Evolutionary conservation across 2,113 vertebrate species (phyloP).

Genomic region (Takifugu flavidus): DNA sequence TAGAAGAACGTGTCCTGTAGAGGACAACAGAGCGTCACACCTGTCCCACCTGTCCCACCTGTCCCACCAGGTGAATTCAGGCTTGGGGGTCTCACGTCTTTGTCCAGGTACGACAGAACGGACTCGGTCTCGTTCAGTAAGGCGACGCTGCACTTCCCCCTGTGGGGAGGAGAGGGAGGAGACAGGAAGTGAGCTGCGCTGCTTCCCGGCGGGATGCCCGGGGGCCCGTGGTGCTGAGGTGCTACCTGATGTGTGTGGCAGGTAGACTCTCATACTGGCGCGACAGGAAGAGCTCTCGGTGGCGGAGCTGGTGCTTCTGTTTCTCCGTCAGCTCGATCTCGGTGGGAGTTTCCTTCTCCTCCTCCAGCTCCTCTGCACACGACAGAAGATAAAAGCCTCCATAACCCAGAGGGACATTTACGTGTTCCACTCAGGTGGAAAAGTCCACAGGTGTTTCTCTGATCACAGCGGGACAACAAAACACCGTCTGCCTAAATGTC

Average conservation of each 20-base stretch:
- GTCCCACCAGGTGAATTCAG: no score
- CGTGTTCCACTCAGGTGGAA: no score
- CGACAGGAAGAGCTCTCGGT: slow-evolving; percentile 94
- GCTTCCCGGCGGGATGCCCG: background rate
- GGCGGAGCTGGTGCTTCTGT: slow-evolving; percentile 96
- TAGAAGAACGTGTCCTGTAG: slow-evolving; percentile 95
- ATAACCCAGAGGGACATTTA: background rate
- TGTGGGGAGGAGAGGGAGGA: slow-evolving; percentile 49
- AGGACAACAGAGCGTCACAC: background rate
- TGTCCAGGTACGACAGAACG: slow-evolving; percentile 92
- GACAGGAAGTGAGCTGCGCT: slow-evolving; percentile 34
- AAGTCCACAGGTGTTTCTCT: no score
- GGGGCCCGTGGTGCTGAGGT: background rate
- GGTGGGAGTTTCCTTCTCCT: slow-evolving; percentile 88
- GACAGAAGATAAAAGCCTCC: slow-evolving; percentile 16
- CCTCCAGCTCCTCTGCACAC: slow-evolving; percentile 91
- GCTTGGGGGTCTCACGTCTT: slow-evolving; percentile 80
- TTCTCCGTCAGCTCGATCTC: slow-evolving; percentile 93
- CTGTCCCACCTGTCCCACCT: no score
- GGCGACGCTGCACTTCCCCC: slow-evolving; percentile 95
- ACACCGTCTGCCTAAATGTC: no score
- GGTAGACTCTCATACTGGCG: slow-evolving; percentile 95
- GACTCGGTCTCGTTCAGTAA: slow-evolving; percentile 95
- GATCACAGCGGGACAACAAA: no score
- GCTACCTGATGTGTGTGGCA: slow-evolving; percentile 90